These are phyloP conservation scores for Seladonia tumulorum DNA, from an alignment of 2,888 invertebrate species.

Conservation along the genomic window DNA sequence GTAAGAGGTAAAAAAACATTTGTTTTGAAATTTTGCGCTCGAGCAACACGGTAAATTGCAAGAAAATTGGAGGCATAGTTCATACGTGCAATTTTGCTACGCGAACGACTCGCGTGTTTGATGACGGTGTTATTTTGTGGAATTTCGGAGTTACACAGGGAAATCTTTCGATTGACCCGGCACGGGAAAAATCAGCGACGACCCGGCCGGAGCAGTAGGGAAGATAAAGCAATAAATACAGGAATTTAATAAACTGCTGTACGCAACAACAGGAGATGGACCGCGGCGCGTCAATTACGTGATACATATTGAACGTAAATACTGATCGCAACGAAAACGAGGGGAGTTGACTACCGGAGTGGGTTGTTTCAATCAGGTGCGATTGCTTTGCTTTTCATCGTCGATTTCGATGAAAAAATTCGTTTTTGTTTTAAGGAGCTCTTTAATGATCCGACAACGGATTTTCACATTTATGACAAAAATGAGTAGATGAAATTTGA, in stretches of 20 bases:
- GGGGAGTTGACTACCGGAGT: background rate
- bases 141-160: background rate
- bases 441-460: too few relatives aligned
- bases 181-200: background rate
- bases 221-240: slow-evolving; percentile 20
- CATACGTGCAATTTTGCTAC: background rate
- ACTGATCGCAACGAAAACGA: slow-evolving; percentile 6
- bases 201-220: background rate
- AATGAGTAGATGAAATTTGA: too few relatives aligned
- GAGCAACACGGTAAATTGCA: background rate
- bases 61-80: background rate
- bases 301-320: slow-evolving; percentile 12
- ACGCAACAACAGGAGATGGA: slow-evolving; percentile 13
- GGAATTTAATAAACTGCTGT: slow-evolving; percentile 21
- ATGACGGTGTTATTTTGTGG: background rate
- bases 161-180: background rate
- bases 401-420: background rate
- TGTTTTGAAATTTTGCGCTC: too few relatives aligned
- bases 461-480: too few relatives aligned
- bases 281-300: slow-evolving; percentile 16
- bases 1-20: too few relatives aligned
- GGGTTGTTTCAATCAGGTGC: background rate
- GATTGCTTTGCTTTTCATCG: background rate
- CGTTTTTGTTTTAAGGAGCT: background rate
- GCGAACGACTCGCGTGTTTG: background rate